phyloP scores from a whole-genome alignment of 1,140 invertebrate species.

The Mamestra configurata region DNA sequence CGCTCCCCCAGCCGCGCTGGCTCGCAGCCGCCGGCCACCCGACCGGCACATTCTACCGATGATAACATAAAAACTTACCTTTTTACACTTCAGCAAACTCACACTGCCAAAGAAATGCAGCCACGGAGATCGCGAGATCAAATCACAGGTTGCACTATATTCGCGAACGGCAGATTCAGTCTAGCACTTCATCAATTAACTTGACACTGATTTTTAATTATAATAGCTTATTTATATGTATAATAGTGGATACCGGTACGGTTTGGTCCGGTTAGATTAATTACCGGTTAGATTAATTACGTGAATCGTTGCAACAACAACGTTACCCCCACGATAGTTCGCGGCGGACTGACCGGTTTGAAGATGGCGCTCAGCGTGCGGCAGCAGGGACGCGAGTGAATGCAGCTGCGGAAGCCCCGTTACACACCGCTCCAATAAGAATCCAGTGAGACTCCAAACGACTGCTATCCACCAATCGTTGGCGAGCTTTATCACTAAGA shows the following conservation, averaged over 20 bases:
- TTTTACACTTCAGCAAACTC: slow-evolving; percentile 77
- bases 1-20: slow-evolving; percentile 73
- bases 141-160: slow-evolving; percentile 71
- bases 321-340: slow-evolving; percentile 74
- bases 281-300: slow-evolving; percentile 62
- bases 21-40: slow-evolving; percentile 63
- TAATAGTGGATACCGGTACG: slow-evolving; percentile 62
- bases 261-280: slow-evolving; percentile 61
- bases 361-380: slow-evolving; percentile 75
- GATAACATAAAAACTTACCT: slow-evolving; percentile 82
- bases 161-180: slow-evolving; percentile 38
- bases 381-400: slow-evolving; percentile 73
- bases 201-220: slow-evolving; percentile 70
- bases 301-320: slow-evolving; percentile 57
- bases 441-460: slow-evolving; percentile 11
- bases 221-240: slow-evolving; percentile 59
- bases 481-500: slow-evolving; percentile 52
- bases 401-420: slow-evolving; percentile 67
- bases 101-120: slow-evolving; percentile 79
- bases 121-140: slow-evolving; percentile 78
- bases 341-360: slow-evolving; percentile 80
- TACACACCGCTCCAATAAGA: slow-evolving; percentile 70
- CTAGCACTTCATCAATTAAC: slow-evolving; percentile 76
- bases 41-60: slow-evolving; percentile 69
- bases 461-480: slow-evolving; percentile 63